phyloP scores from a whole-genome alignment of 2,888 invertebrate species.

The Brachypalpus laphriformis region DNA sequence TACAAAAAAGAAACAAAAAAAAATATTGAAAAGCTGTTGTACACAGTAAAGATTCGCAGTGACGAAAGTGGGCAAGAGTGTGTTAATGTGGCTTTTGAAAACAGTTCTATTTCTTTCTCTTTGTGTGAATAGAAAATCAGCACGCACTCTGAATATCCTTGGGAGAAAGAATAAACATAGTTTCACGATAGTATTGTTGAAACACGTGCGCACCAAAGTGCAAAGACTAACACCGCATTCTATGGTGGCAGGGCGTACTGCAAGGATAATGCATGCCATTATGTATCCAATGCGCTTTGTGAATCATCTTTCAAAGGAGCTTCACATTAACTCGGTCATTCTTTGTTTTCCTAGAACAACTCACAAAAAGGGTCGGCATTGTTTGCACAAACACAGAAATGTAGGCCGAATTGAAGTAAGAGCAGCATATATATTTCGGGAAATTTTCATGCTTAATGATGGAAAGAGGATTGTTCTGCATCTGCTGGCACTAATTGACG shows the following conservation, averaged over 20 bases:
- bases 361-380: conserved; percentile 5
- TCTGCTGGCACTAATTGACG: conserved; percentile 58
- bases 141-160: conserved; percentile 57
- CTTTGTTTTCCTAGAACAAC: conserved; percentile 48
- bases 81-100: conserved; percentile 57
- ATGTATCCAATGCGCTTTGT: conserved; percentile 3
- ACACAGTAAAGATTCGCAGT: conserved; percentile 25
- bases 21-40: conserved; percentile 52
- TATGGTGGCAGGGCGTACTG: not conserved
- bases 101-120: conserved; percentile 29
- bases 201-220: conserved; percentile 64
- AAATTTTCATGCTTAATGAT: conserved; percentile 53
- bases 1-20: conserved; percentile 29
- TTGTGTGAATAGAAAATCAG: conserved; percentile 39
- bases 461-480: conserved; percentile 21
- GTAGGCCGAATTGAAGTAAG: conserved; percentile 37
- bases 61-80: conserved; percentile 35
- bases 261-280: conserved; percentile 53
- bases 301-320: conserved; percentile 19
- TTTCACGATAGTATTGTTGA: conserved; percentile 2
- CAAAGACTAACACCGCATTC: conserved; percentile 56
- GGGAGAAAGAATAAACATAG: conserved; percentile 29
- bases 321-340: conserved; percentile 69
- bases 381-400: conserved; percentile 29
- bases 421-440: conserved; percentile 45